Evolutionary conservation across 1,140 invertebrate genomes (phyloP).

Genomic region (Cyphomyrmex costatus): DNA sequence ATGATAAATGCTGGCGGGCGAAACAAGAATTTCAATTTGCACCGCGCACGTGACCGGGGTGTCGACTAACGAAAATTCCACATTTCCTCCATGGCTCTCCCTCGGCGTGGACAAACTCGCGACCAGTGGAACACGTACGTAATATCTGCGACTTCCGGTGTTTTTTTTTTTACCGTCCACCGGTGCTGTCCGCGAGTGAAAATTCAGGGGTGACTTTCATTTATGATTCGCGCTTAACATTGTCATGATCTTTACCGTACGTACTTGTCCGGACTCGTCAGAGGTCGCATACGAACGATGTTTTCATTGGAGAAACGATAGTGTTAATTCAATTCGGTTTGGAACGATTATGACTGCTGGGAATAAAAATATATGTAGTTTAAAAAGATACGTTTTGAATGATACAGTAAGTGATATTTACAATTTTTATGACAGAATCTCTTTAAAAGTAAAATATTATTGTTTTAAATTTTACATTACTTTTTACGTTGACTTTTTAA

Average conservation of each 20-base stretch:
- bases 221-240: constrained; percentile 45
- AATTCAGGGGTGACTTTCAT: constrained; percentile 59
- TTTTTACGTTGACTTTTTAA: not conserved
- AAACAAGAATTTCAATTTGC: constrained; percentile 80
- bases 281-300: not conserved
- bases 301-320: not conserved
- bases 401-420: not conserved
- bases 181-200: constrained; percentile 38
- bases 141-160: constrained; percentile 66
- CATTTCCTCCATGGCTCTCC: constrained; percentile 16
- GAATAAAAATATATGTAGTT: constrained; percentile 1
- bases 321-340: constrained; percentile 12
- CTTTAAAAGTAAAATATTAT: not conserved
- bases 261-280: not conserved
- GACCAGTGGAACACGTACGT: constrained; percentile 61
- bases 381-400: not conserved
- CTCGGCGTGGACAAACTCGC: constrained; percentile 61
- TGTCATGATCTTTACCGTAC: not conserved
- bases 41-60: constrained; percentile 70
- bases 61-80: constrained; percentile 67
- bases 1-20: constrained; percentile 76
- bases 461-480: not conserved
- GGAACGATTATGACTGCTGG: not conserved
- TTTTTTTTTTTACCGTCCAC: constrained; percentile 26
- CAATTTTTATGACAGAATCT: not conserved